These are phyloP conservation scores for Tragelaphus buxtoni DNA, from an alignment of 2,113 vertebrate species.

Conservation along the genomic window DNA sequence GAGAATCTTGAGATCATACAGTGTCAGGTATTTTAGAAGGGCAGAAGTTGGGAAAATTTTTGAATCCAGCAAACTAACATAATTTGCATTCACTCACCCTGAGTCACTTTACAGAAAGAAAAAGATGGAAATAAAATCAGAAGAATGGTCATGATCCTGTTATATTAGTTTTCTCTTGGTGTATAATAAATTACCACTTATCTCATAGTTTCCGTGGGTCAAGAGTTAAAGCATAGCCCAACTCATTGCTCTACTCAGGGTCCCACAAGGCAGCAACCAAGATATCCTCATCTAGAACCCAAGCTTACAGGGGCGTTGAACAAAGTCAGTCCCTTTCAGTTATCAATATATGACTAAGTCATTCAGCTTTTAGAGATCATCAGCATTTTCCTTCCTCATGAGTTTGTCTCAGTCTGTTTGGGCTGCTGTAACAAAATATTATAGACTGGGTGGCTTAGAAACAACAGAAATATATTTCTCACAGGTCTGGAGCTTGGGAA, in stretches of 20 bases:
- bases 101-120: background rate
- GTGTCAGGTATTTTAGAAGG: background rate
- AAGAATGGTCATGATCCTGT: background rate
- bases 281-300: background rate
- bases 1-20: background rate
- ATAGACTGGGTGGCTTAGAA: background rate
- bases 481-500: background rate
- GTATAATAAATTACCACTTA: background rate
- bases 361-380: background rate
- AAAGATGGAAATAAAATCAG: background rate
- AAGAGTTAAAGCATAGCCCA: background rate
- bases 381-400: background rate
- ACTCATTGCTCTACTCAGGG: background rate
- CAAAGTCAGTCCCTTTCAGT: background rate
- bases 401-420: background rate
- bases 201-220: background rate
- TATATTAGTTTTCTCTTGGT: background rate
- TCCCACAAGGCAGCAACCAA: background rate
- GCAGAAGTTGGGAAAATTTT: background rate
- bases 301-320: background rate
- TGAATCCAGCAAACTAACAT: background rate
- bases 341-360: background rate
- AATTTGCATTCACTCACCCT: background rate
- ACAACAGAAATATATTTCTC: background rate
- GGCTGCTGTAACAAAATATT: background rate